Evolutionary conservation across 2,888 invertebrate genomes (phyloP).

Genomic region (Mythimna lalbum): DNA sequence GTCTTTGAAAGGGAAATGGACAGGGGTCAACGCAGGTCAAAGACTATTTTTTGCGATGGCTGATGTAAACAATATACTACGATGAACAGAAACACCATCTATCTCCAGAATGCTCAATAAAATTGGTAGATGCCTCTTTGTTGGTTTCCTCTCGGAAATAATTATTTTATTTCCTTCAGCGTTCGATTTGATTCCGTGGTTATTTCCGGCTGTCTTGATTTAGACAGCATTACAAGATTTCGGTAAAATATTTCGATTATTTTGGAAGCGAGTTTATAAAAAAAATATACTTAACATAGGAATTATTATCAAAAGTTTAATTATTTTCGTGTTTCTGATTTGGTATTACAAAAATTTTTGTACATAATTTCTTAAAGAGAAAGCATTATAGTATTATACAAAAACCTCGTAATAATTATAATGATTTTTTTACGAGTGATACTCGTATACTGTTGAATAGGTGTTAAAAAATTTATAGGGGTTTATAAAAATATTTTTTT

Average conservation of each 20-base stretch:
- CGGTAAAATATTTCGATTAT: too few relatives aligned
- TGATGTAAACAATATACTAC: conserved; percentile 45
- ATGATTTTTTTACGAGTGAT: too few relatives aligned
- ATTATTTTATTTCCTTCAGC: conserved; percentile 29
- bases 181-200: conserved; percentile 1
- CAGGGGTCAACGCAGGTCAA: conserved; percentile 37
- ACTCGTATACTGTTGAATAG: too few relatives aligned
- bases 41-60: conserved; percentile 20
- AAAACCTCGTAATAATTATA: background rate
- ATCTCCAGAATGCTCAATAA: conserved; percentile 40
- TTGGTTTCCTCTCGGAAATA: conserved; percentile 31
- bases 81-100: conserved; percentile 36
- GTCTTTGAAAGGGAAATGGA: conserved; percentile 38
- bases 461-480: too few relatives aligned
- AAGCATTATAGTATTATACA: too few relatives aligned
- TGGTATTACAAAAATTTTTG: background rate
- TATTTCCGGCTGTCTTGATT: conserved; percentile 8
- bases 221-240: background rate
- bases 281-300: too few relatives aligned
- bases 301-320: too few relatives aligned
- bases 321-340: background rate
- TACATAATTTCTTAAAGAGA: background rate
- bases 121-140: conserved; percentile 32
- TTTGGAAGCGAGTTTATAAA: background rate
- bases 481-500: too few relatives aligned